These are phyloP conservation scores for Eristalis arbustorum DNA, from an alignment of 2,888 invertebrate species.

Conservation along the genomic window DNA sequence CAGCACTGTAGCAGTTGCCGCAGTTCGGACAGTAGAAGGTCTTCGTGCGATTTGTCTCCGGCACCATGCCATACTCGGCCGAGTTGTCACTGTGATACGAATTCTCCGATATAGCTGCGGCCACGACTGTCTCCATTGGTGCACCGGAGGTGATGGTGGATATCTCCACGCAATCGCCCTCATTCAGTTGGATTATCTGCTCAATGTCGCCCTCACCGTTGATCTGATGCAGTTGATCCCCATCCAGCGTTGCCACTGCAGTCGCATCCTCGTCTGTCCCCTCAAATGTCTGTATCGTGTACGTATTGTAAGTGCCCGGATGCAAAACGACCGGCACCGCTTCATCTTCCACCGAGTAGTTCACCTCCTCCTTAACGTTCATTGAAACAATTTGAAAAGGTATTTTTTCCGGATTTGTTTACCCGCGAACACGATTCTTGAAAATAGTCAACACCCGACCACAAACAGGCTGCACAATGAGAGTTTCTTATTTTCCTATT, in stretches of 20 bases:
- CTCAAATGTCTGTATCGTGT: constrained; percentile 77
- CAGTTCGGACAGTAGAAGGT: constrained; percentile 79
- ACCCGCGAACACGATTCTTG: constrained; percentile 48
- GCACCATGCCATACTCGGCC: constrained; percentile 57
- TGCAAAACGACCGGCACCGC: constrained; percentile 76
- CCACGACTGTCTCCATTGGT: neutral
- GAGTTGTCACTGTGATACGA: constrained; percentile 62
- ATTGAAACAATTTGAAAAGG: constrained; percentile 65
- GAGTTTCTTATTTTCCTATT: constrained; percentile 33
- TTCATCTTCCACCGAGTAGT: constrained; percentile 76
- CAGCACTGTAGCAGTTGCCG: constrained; percentile 79
- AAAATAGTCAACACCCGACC: constrained; percentile 70
- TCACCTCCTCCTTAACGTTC: constrained; percentile 76
- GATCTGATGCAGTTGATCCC: constrained; percentile 72
- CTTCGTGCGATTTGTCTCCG: constrained; percentile 73
- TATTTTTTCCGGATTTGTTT: constrained; percentile 59
- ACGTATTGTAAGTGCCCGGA: constrained; percentile 74
- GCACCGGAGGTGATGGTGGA: constrained; percentile 72
- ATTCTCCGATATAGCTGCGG: constrained; percentile 2
- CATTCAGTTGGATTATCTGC: constrained; percentile 75
- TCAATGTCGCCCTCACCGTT: constrained; percentile 72
- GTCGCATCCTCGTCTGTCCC: constrained; percentile 75
- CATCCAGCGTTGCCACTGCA: constrained; percentile 76
- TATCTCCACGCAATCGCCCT: constrained; percentile 53
- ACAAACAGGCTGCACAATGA: constrained; percentile 39